Conservation (phyloP, 1,140 invertebrate genomes). For the Glossosoma conforme region DNA sequence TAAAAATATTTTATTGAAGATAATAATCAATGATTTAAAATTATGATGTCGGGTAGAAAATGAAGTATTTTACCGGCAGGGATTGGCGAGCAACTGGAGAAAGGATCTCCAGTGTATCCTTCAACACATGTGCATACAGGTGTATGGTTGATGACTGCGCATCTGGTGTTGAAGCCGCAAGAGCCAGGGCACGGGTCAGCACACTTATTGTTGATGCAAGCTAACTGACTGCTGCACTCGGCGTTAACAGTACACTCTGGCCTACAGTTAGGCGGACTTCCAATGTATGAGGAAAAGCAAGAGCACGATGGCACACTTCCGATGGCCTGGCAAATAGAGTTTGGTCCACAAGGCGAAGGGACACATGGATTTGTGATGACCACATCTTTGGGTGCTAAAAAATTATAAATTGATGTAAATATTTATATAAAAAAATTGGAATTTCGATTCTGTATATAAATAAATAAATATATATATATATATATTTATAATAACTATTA, state of each 20-base stretch:
- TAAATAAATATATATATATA: not conserved
- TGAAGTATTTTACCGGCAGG: slow-evolving; percentile 13
- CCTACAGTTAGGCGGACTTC: slow-evolving; percentile 57
- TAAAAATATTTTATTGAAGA: slow-evolving; percentile 7
- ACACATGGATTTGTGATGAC: slow-evolving; percentile 52
- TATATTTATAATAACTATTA: not conserved
- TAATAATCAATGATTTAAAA: not conserved
- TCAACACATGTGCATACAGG: slow-evolving; percentile 58
- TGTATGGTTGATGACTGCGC: slow-evolving; percentile 57
- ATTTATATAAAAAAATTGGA: not conserved
- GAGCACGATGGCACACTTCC: slow-evolving; percentile 56
- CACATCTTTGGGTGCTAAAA: slow-evolving; percentile 26
- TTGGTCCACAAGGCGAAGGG: slow-evolving; percentile 62
- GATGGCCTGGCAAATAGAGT: slow-evolving; percentile 57
- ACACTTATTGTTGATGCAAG: slow-evolving; percentile 65
- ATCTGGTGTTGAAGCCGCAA: slow-evolving; percentile 59
- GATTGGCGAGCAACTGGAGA: slow-evolving; percentile 50
- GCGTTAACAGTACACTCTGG: slow-evolving; percentile 66
- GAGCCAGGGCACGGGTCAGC: slow-evolving; percentile 65
- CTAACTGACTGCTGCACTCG: slow-evolving; percentile 57
- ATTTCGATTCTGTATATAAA: not conserved
- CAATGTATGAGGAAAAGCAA: slow-evolving; percentile 56
- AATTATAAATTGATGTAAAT: not conserved
- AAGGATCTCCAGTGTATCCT: slow-evolving; percentile 63
- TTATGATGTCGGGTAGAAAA: too few species aligned